Evolutionary conservation across 37 sponge, comb jelly and placozoan species (phyloP).

Genomic region (Axinella damicornis): DNA sequence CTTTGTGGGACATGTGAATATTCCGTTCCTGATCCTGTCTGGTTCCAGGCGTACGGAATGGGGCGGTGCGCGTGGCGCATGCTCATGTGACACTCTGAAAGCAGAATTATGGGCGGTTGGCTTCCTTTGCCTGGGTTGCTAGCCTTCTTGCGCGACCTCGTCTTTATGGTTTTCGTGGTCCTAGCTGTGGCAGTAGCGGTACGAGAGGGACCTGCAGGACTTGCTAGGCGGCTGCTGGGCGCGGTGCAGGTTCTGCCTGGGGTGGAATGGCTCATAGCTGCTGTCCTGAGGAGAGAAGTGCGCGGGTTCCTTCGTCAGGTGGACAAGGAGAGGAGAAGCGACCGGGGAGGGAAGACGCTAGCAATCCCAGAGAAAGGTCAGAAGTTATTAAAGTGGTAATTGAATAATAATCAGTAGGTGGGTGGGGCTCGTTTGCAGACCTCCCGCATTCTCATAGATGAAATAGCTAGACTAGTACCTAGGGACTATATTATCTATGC

Average conservation of each 20-base stretch:
- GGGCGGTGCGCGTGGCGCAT: too few species aligned
- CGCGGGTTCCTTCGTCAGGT: conserved; percentile 47
- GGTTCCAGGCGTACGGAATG: too few species aligned
- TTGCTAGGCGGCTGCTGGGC: conserved; percentile 5
- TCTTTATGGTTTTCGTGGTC: not conserved
- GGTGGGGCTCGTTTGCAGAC: too few species aligned
- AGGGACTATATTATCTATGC: too few species aligned
- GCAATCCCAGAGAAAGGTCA: conserved; percentile 59
- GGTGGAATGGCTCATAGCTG: conserved; percentile 16
- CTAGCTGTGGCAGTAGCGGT: not conserved
- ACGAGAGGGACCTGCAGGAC: conserved; percentile 23
- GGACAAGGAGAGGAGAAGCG: not conserved
- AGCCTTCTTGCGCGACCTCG: not conserved
- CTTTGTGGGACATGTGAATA: too few species aligned
- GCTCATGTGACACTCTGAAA: too few species aligned
- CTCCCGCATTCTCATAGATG: too few species aligned
- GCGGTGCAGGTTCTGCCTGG: conserved; percentile 37
- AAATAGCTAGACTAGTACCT: too few species aligned
- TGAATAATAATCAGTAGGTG: not conserved
- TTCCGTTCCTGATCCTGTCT: too few species aligned
- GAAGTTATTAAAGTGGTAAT: not conserved
- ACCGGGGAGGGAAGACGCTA: not conserved
- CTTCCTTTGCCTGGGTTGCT: too few species aligned
- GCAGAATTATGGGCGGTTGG: too few species aligned
- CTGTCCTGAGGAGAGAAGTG: conserved; percentile 46